Conservation (phyloP, 37 sponge, comb jelly and placozoan genomes). For the Ianthella basta region DNA sequence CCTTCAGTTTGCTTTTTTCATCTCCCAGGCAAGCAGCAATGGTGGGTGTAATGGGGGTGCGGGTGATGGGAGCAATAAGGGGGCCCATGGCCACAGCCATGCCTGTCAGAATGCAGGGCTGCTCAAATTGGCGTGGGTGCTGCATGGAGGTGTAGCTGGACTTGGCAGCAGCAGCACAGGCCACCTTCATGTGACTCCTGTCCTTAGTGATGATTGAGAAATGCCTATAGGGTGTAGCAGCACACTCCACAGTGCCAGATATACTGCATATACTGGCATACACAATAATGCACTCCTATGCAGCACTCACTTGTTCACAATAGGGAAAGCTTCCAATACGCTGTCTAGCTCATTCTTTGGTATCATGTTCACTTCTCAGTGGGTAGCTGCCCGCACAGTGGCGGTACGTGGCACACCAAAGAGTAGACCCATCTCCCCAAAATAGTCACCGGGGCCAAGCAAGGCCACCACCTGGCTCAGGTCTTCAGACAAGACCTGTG, state of each 20-base stretch:
- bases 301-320: slow-evolving; percentile 47
- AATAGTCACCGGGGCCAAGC: slow-evolving; percentile 64
- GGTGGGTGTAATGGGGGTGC: slow-evolving; percentile 39
- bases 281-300: background rate
- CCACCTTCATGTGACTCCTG: slow-evolving; percentile 33
- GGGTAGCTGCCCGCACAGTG: slow-evolving; percentile 69
- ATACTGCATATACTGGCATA: background rate
- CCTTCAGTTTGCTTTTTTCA: slow-evolving; percentile 46
- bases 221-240: slow-evolving; percentile 14
- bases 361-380: slow-evolving; percentile 76
- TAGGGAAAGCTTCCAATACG: slow-evolving; percentile 53
- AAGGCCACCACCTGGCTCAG: slow-evolving; percentile 62
- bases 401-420: slow-evolving; percentile 56
- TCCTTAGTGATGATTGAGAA: slow-evolving; percentile 29
- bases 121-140: slow-evolving; percentile 34
- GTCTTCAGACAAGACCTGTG: slow-evolving; percentile 71
- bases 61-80: slow-evolving; percentile 5
- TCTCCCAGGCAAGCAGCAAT: slow-evolving; percentile 62
- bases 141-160: slow-evolving; percentile 49
- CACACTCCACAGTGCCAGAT: no score
- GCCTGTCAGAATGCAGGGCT: slow-evolving; percentile 41
- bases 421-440: slow-evolving; percentile 79
- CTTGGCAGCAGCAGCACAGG: slow-evolving; percentile 41
- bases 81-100: slow-evolving; percentile 56
- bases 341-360: slow-evolving; percentile 47